Conservation (phyloP, 2,113 vertebrate genomes). For the Thalassoma bifasciatum region DNA sequence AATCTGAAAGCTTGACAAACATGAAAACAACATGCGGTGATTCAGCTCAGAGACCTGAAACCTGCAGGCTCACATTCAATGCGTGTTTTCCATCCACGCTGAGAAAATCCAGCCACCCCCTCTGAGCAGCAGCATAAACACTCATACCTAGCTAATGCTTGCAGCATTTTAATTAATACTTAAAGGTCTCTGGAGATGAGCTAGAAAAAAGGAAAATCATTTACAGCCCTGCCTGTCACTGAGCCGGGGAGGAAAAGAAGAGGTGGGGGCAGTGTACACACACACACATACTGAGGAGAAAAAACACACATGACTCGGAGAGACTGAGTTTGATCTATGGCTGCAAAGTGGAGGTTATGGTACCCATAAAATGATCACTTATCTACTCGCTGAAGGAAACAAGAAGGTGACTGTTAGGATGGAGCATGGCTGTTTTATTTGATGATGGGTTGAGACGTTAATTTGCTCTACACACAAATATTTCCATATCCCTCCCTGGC, state of each 20-base stretch:
- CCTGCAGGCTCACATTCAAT: slow-evolving; percentile 29
- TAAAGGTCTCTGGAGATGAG: slow-evolving; percentile 55
- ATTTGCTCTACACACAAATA: slow-evolving; percentile 25
- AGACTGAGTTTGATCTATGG: slow-evolving; percentile 27
- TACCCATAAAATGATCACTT: slow-evolving; percentile 28
- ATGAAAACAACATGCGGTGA: slow-evolving; percentile 10
- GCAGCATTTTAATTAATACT: slow-evolving; percentile 71
- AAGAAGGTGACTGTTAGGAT: background rate
- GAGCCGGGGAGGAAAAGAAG: slow-evolving; percentile 21
- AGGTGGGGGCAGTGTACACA: background rate
- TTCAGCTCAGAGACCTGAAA: background rate
- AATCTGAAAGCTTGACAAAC: slow-evolving; percentile 18
- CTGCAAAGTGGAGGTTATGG: slow-evolving; percentile 29
- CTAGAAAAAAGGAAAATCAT: slow-evolving; percentile 52
- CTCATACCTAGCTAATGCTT: slow-evolving; percentile 41
- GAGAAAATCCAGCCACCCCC: slow-evolving; percentile 35
- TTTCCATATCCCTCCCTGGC: slow-evolving; percentile 29
- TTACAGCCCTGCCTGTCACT: slow-evolving; percentile 46
- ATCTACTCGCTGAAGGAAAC: background rate
- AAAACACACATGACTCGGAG: slow-evolving; percentile 7
- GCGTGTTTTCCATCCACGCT: slow-evolving; percentile 33
- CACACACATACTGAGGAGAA: slow-evolving; percentile 1
- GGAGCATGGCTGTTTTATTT: slow-evolving; percentile 1
- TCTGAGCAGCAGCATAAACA: slow-evolving; percentile 57
- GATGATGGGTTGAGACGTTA: background rate